These are phyloP conservation scores for Apodemus speciosus DNA, from an alignment of 2,113 vertebrate species.

Conservation along the genomic window DNA sequence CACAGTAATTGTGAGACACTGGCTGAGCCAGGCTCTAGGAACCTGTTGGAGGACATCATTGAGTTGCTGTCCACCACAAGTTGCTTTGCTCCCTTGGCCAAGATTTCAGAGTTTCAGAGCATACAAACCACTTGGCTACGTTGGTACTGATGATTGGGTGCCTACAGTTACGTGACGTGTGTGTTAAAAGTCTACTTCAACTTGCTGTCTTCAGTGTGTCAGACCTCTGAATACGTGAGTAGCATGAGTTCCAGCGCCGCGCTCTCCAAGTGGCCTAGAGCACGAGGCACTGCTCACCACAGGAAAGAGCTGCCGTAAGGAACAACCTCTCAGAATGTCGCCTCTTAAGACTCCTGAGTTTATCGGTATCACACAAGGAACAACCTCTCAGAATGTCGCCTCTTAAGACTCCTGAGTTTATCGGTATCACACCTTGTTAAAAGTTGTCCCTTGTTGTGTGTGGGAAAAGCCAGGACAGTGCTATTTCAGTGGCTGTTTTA, in stretches of 20 bases:
- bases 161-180: not conserved
- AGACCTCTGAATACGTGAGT: not conserved
- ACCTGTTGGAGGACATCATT: not conserved
- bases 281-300: not conserved
- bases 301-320: not conserved
- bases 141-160: not conserved
- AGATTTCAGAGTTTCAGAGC: not conserved
- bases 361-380: fast-evolving
- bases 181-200: not conserved
- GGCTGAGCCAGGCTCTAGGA: not conserved
- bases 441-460: not conserved
- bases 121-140: not conserved
- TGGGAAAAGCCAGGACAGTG: not conserved
- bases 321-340: not conserved
- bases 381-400: not conserved
- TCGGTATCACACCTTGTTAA: not conserved
- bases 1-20: not conserved
- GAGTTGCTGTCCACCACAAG: not conserved
- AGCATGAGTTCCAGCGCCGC: not conserved
- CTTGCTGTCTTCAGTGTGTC: not conserved
- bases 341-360: not conserved
- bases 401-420: not conserved
- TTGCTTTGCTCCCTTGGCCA: not conserved
- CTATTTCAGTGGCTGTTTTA: not conserved
- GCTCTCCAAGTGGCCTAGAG: not conserved